Conservation (phyloP, 2,888 invertebrate species). For the Allophyes oxyacanthae region DNA sequence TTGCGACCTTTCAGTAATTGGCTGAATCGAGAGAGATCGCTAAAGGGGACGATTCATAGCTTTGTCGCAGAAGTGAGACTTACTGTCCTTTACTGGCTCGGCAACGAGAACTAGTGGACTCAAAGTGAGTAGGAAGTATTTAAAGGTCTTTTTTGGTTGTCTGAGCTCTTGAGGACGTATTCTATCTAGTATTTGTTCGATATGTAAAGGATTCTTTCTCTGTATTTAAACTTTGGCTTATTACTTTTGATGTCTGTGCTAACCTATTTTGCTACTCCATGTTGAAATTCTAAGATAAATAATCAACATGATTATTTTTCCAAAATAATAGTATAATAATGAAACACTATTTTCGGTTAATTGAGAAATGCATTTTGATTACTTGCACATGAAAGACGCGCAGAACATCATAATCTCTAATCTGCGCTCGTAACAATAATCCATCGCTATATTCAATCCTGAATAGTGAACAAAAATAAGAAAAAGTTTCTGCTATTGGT, state of each 20-base stretch:
- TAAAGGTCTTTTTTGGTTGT: constrained; percentile 51
- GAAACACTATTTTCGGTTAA: constrained; percentile 38
- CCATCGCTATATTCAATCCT: constrained; percentile 22
- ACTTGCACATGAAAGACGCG: constrained; percentile 30
- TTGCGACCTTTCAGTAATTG: constrained; percentile 69
- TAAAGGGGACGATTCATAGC: constrained; percentile 73
- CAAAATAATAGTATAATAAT: constrained; percentile 13
- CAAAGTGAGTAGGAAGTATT: constrained; percentile 61
- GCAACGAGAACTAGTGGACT: constrained; percentile 56
- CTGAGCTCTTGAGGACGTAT: constrained; percentile 45
- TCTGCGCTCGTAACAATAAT: constrained; percentile 12
- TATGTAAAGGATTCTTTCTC: constrained; percentile 35
- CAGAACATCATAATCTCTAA: constrained; percentile 17
- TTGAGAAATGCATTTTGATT: constrained; percentile 39
- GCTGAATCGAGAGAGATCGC: constrained; percentile 64
- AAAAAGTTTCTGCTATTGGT: constrained; percentile 52
- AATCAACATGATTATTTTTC: constrained; percentile 4
- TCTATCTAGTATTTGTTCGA: constrained; percentile 42
- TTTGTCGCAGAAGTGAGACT: constrained; percentile 80
- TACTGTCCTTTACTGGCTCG: constrained; percentile 68
- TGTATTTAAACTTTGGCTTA: constrained; percentile 41
- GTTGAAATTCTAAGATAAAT: constrained; percentile 2
- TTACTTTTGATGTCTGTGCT: constrained; percentile 24
- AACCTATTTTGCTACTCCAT: constrained; percentile 8
- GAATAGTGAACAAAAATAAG: constrained; percentile 12